Evolutionary conservation across 2,797 vertebrate species (phyloP), one percentile per base, ranked within the genome.

Genomic region (Leontocebus nigricollis): DNA sequence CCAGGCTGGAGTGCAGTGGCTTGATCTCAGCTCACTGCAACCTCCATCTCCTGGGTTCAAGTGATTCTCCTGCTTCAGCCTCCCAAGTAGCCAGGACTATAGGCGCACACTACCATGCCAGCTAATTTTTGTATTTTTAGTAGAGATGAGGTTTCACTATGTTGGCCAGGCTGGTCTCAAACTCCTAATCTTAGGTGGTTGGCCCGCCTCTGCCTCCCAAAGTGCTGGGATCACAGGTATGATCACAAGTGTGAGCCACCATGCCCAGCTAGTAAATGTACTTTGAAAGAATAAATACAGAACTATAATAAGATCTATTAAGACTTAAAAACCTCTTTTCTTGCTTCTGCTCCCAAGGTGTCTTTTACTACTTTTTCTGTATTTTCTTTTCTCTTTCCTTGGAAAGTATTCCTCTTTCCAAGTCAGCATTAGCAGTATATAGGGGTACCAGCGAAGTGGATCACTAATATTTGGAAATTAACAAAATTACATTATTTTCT

Each of bases 321-420:
- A 57, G 27, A 67, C 75, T 92, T 73, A 41, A 79, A 95, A 33
- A 33, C 33, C n/a, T n/a, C 24, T 46, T n/a, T 75, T 82, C n/a
- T 81, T 92, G 36, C 81, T 95, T 90, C 52, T 86, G 2, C 36
- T 64, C 64, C 39, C 87, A 86, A 94, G 90, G 0, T 90, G 30
- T 84, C 79, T 64, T 80, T n/a, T 90, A 19, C 27, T 93, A 50
- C 24, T 73, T 88, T 96, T 93, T 96, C 15, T 80, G 3, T 72
- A 7, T 85, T 81, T 87, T 52, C 13, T 95, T 93, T 88, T 75
- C 52, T 55, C 52, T 55, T 55, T 55, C 52, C 20, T 22, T 55
- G 52, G 52, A 55, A 94, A 59, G 13, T 91, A 46, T 41, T 41
- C 55, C 50, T 88, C 17, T 64, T 41, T 88, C 33, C 83, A 30